Evolutionary conservation across 2,888 invertebrate genomes (phyloP).

Genomic region (Melieria omissa): DNA sequence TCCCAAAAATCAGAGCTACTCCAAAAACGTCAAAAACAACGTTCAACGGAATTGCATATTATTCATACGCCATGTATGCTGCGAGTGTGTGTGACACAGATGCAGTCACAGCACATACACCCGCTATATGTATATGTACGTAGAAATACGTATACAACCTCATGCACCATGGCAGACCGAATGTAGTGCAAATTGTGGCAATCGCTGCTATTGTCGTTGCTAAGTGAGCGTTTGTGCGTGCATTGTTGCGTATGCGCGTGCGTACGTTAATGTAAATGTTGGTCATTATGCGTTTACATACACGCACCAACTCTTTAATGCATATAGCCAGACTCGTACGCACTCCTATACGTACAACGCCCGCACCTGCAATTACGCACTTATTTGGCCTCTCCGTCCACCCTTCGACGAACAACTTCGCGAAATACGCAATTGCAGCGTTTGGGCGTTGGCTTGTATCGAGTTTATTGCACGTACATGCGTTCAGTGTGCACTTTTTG

Average conservation of each 20-base stretch:
- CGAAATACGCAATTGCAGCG: not conserved
- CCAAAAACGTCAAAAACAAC: conserved; percentile 11
- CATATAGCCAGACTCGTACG: no score
- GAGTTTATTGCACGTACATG: conserved; percentile 8
- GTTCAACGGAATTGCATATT: conserved; percentile 23
- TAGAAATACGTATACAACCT: not conserved
- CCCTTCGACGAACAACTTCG: not conserved
- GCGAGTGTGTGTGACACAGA: not conserved
- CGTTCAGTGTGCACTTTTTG: conserved; percentile 7
- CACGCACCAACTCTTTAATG: no score
- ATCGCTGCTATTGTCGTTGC: no score
- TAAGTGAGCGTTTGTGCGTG: no score
- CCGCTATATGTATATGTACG: not conserved
- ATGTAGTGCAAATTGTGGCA: not conserved
- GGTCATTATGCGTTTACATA: no score
- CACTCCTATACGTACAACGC: no score
- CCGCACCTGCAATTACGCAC: no score
- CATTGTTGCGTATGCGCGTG: not conserved
- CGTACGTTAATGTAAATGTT: not conserved
- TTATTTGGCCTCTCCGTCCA: not conserved
- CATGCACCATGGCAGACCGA: not conserved
- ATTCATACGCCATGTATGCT: conserved; percentile 22
- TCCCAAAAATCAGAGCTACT: not conserved
- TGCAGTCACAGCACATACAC: not conserved
- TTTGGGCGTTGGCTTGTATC: conserved; percentile 12